Percentiles rank a stretch among this genome's conserved stretches.
Evolutionary conservation across 2,797 vertebrate species (phyloP).

Genomic region (Menidia menidia): DNA sequence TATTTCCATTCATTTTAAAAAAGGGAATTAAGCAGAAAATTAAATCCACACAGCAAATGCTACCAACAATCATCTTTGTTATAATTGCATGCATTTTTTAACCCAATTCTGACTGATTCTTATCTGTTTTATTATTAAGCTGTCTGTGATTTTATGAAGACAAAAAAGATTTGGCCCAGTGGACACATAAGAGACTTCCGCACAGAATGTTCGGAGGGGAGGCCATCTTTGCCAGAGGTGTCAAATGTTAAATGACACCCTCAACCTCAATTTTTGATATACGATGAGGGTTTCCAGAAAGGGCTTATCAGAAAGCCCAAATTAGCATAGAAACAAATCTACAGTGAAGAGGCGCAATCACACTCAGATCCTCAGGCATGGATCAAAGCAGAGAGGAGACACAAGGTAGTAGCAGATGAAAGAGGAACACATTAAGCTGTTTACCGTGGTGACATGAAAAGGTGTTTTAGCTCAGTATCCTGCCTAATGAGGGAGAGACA

Average conservation of each 20-base stretch:
- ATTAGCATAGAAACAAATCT: constrained; percentile 83
- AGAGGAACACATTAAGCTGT: constrained; percentile 86
- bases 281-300: constrained; percentile 41
- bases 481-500: constrained; percentile 85
- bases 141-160: background rate
- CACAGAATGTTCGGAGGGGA: background rate
- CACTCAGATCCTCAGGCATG: constrained; percentile 76
- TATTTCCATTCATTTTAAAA: background rate
- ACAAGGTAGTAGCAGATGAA: constrained; percentile 86
- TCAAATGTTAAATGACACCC: constrained; percentile 41
- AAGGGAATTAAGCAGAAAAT: background rate
- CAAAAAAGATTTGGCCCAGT: background rate
- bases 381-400: constrained; percentile 87
- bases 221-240: constrained; percentile 1
- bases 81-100: background rate
- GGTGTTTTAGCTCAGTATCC: constrained; percentile 85
- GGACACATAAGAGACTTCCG: background rate
- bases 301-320: constrained; percentile 78
- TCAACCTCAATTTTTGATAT: constrained; percentile 30
- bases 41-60: background rate
- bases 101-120: no score
- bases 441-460: constrained; percentile 90
- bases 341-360: constrained; percentile 83
- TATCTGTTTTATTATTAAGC: no score
- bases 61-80: background rate